phyloP scores from a whole-genome alignment of 2,113 vertebrate genomes.

The Campylorhamphus procurvoides region DNA sequence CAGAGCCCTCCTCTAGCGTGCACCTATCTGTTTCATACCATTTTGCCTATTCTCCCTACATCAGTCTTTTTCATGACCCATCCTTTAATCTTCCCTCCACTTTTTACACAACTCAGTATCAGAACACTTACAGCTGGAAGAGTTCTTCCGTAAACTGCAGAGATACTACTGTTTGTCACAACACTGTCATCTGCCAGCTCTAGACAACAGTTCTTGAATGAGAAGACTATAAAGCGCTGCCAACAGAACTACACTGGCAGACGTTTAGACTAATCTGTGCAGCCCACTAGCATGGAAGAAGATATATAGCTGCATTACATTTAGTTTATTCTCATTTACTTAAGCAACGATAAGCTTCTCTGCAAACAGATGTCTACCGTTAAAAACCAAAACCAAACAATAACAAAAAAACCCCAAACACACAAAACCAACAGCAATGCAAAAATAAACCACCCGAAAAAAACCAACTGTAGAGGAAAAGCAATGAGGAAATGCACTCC shows the following conservation, averaged over 20 bases:
- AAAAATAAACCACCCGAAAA: background rate
- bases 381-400: background rate
- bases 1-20: background rate
- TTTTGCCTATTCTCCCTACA: background rate
- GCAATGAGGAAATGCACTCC: background rate
- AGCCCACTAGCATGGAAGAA: background rate
- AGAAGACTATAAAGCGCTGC: background rate
- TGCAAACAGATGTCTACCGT: background rate
- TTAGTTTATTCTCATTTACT: background rate
- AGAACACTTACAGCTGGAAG: background rate
- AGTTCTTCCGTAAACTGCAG: background rate
- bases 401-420: background rate
- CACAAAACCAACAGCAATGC: background rate
- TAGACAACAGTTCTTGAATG: background rate
- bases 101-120: background rate
- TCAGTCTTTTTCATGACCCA: background rate
- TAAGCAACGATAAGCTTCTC: background rate
- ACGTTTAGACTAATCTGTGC: background rate
- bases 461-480: background rate
- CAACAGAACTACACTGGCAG: background rate
- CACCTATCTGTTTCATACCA: background rate
- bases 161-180: background rate
- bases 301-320: background rate
- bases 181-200: constrained; percentile 12
- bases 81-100: background rate